Conservation (phyloP, 1,140 invertebrate genomes). For the Helicoverpa armigera region DNA sequence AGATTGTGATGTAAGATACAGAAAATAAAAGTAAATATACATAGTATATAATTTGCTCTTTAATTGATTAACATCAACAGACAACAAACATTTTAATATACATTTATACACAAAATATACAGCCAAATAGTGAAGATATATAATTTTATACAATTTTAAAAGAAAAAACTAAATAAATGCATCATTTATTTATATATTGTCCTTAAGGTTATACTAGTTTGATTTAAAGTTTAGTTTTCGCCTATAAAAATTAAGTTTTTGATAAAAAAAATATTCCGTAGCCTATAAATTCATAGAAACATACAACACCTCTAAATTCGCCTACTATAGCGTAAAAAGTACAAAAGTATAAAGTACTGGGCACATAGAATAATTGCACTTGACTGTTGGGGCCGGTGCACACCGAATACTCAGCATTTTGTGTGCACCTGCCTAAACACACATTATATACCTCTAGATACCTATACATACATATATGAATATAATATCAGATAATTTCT, state of each 20-base stretch:
- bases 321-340: neutral
- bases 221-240: too few species aligned
- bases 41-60: constrained; percentile 33
- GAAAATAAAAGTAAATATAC: constrained; percentile 27
- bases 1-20: too few species aligned
- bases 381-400: neutral
- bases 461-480: too few species aligned
- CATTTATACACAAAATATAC: constrained; percentile 32
- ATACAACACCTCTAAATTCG: neutral
- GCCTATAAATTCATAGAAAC: too few species aligned
- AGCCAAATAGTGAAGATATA: constrained; percentile 10
- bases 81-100: constrained; percentile 37
- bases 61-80: constrained; percentile 33
- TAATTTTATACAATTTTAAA: constrained; percentile 10
- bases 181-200: neutral
- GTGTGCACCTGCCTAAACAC: too few species aligned
- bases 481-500: too few species aligned
- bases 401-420: too few species aligned
- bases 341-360: constrained; percentile 17
- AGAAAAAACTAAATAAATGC: constrained; percentile 27
- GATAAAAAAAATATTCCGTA: too few species aligned
- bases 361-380: neutral
- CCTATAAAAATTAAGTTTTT: too few species aligned
- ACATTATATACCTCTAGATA: too few species aligned
- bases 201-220: neutral